These are phyloP conservation scores for Malurus splendens DNA, from an alignment of 2,797 vertebrate genomes.

Conservation along the genomic window DNA sequence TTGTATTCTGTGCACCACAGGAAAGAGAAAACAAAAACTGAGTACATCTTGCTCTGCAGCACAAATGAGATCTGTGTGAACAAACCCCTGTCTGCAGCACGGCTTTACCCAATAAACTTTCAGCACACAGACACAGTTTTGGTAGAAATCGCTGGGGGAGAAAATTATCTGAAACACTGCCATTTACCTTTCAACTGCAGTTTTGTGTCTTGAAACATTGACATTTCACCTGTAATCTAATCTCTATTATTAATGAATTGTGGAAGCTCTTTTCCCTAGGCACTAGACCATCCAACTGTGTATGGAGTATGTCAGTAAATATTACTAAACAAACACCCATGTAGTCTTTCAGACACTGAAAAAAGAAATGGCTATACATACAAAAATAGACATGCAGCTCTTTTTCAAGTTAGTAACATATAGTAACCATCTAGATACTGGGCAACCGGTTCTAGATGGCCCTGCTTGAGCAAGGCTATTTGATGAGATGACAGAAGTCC, in stretches of 20 bases:
- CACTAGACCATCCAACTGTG: background rate
- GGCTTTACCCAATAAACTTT: background rate
- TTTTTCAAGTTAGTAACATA: background rate
- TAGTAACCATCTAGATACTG: background rate
- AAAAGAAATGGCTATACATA: background rate
- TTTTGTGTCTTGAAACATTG: background rate
- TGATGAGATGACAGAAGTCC: background rate
- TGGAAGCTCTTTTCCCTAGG: background rate
- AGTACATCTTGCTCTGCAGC: background rate
- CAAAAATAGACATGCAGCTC: background rate
- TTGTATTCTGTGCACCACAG: background rate
- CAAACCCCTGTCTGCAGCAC: background rate
- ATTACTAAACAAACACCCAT: background rate
- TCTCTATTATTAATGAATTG: background rate
- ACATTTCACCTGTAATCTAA: conserved; percentile 6
- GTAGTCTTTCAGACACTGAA: background rate
- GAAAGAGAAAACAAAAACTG: background rate
- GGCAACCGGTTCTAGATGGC: background rate
- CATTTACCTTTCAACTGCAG: background rate
- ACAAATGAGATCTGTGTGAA: background rate
- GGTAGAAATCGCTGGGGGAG: background rate
- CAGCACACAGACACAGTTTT: background rate
- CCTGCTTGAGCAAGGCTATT: background rate
- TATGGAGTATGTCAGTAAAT: background rate
- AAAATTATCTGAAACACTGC: background rate